Base-by-base conservation (phyloP, 2,888 invertebrate species). In the Dynastes tityus region DNA sequence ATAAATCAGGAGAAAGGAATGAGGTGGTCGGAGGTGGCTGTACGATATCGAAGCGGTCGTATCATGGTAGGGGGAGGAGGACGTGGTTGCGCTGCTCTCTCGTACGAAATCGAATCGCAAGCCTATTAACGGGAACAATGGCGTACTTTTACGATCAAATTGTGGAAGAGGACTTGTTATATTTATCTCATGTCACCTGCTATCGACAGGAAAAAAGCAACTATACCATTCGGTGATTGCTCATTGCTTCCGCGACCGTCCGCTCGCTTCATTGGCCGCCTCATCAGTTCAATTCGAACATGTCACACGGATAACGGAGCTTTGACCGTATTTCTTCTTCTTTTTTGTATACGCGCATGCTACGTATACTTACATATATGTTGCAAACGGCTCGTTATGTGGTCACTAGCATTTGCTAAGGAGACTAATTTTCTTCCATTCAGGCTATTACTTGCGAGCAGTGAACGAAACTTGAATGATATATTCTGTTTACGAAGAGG, bases 161-260 rank as follows among this genome's bases (percentile, higher is more conserved):
- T 61, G 49, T 27, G 49, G 40, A 70, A 71, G 70, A 71, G 78
- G 79, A 67, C 80, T 78, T 80, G 80, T 82, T 81, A 82, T 82
- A 82, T 82, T 82, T 82, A 81, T 82, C 81, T 80, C 79, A 78
- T 81, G 81, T 81, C 82, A 82, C 82, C 81, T 82, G 81, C 71
- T 81, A 82, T 82, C 81, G 81, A 79, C 81, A 81, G 82, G 81
- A 68, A 82, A 82, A 81, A 80, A 81, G 80, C 80, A 81, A 81
- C 80, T 79, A 37, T 37, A 65, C 40, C 67, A 16, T 29, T 55
- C 63, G 63, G 63, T 51, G 75, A 65, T 67, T 65, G 65, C 76
- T 76, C 65, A 65, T 67, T 76, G 71, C 71, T 51, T 58, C 58
- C n/a, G 71, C 37, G 5, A 8, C n/a, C 11, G 32, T 6, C 58